Base-by-base conservation (phyloP, 1,140 invertebrate species). In the Caenorhabditis inopinata region DNA sequence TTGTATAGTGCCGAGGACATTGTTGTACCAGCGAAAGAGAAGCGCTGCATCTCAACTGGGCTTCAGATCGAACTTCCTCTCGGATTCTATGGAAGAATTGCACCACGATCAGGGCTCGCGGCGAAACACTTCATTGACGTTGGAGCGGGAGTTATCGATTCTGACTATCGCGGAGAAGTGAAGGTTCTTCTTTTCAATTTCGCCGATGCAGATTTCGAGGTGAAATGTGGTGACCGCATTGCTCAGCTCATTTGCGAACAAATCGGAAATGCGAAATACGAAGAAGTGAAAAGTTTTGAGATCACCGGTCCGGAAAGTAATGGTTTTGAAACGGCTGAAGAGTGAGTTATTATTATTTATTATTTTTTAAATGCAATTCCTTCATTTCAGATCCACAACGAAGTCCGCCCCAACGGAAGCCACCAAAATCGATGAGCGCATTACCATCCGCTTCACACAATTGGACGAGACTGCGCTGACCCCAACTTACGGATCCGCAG, bases 91-190 rank as follows among this genome's bases (percentile, higher is more conserved):
- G 97, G 96, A 7, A 91, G 97, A 85, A 92, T 99, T 42, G 97
- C 97, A 3, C 96, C 97, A 6, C 92, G 97, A 76, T 98, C 96
- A 78, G 97, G 97, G 29, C 90, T 99, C 42, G 96, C 97, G 29
- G 92, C 92, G 48, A 99, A 99, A 90, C 92, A 97, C 89, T 94
- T 94, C 80, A 97, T 99, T 85, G 96, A 99, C 91, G 94, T 99
- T 85, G 96, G 96, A 84, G 93, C 95, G 90, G 95, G 95, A 58
- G 95, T 97, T 0, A 93, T 97, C 68, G 95, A 97, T 90, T 92
- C 93, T 89, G 95, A 97, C 88, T 96, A 95, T 87, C 92, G 96
- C 84, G 97, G 96, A 6, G 94, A 96, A 89, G 90, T 99, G 38
- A 94, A 95, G 45, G 94, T 99, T 0, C 92, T 98, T 14, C 87